Conservation (phyloP, 2,888 invertebrate genomes). For the Norana najaformis region DNA sequence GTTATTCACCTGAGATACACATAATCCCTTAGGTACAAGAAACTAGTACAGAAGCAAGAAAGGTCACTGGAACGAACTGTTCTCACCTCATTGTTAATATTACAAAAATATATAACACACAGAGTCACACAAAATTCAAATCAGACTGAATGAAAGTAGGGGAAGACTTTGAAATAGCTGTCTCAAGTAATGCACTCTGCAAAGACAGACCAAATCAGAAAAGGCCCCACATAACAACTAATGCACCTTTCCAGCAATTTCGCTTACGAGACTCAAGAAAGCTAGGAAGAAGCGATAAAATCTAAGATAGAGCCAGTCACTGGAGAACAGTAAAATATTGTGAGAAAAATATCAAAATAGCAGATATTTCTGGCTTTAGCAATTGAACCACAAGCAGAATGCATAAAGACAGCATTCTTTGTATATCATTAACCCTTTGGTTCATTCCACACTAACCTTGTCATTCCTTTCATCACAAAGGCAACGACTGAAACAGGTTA, state of each 20-base stretch:
- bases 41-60: too few species aligned
- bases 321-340: neutral
- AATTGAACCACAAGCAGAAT: neutral
- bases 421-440: neutral
- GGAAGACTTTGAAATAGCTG: too few species aligned
- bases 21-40: too few species aligned
- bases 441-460: neutral
- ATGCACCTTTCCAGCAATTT: neutral
- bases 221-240: too few species aligned
- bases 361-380: neutral
- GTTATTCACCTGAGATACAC: too few species aligned
- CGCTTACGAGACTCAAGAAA: neutral
- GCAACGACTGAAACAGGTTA: neutral
- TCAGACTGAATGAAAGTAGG: too few species aligned
- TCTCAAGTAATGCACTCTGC: too few species aligned
- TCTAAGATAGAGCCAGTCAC: neutral
- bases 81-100: too few species aligned
- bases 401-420: neutral
- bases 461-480: neutral
- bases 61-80: too few species aligned
- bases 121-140: too few species aligned
- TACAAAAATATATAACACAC: too few species aligned
- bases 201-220: too few species aligned
- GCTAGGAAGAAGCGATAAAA: neutral
- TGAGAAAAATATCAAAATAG: neutral